phyloP scores from a whole-genome alignment of 2,888 invertebrate species.

The Gymnoscelis rufifasciata region DNA sequence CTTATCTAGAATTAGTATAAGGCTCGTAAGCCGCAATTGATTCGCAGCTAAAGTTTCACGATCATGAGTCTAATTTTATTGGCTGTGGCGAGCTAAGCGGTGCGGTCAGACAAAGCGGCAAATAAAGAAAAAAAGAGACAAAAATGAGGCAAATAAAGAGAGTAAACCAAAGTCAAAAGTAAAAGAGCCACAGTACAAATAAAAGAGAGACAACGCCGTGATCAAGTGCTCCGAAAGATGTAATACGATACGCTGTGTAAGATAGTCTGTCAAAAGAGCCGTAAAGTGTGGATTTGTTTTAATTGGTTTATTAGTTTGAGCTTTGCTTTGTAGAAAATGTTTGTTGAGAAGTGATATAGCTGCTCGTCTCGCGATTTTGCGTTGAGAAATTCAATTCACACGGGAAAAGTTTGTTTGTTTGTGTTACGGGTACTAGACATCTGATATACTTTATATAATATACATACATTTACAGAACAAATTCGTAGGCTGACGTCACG shows the following conservation, averaged over 20 bases:
- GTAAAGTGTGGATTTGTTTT: background rate
- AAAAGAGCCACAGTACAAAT: slow-evolving; percentile 45
- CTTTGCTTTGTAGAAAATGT: background rate
- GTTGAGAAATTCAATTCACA: no score
- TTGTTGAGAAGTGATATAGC: no score
- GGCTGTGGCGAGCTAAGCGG: slow-evolving; percentile 54
- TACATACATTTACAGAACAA: no score
- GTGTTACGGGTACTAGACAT: no score
- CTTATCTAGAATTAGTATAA: no score
- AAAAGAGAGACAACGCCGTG: slow-evolving; percentile 70
- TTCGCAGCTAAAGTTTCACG: slow-evolving; percentile 29
- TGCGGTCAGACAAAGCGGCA: slow-evolving; percentile 64
- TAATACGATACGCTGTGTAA: slow-evolving; percentile 55
- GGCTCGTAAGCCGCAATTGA: background rate
- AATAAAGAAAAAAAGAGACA: slow-evolving; percentile 53
- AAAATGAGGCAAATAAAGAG: background rate
- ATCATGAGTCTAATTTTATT: slow-evolving; percentile 40
- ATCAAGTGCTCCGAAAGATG: slow-evolving; percentile 72
- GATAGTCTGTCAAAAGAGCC: slow-evolving; percentile 3
- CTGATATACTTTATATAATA: no score
- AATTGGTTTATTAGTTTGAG: background rate
- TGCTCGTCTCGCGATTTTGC: no score
- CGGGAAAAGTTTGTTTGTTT: no score
- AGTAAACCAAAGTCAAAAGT: no score
- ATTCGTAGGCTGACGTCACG: no score